phyloP scores from a whole-genome alignment of 2,888 invertebrate species.

The Hydropsyche betteni region DNA sequence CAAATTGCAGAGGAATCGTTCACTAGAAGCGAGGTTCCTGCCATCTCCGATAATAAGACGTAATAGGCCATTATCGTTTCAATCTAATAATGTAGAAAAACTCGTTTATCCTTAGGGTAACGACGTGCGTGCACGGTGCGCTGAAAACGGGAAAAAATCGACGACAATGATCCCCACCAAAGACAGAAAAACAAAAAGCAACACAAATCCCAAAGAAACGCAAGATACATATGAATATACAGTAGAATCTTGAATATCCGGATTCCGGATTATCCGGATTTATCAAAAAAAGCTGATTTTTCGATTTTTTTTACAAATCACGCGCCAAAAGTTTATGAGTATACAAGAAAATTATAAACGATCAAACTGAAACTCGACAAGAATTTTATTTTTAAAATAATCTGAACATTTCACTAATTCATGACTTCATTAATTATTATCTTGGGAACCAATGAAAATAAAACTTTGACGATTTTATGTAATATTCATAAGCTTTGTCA shows the following conservation, averaged over 20 bases:
- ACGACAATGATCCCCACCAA: not conserved
- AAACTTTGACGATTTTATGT: no score
- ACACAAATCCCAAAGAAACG: not conserved
- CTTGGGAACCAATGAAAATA: no score
- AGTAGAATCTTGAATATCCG: not conserved
- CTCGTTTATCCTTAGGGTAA: constrained; percentile 22
- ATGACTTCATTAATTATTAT: no score
- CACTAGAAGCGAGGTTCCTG: constrained; percentile 1
- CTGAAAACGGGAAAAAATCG: constrained; percentile 5
- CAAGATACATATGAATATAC: not conserved
- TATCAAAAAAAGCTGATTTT: no score
- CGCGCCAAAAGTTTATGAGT: no score
- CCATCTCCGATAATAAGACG: constrained; percentile 15
- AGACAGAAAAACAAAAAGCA: not conserved
- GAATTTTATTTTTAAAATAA: no score
- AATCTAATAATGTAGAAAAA: constrained; percentile 15
- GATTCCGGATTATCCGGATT: no score
- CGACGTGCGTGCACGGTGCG: constrained; percentile 9
- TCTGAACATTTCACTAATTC: no score
- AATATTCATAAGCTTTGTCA: no score
- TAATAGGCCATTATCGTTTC: constrained; percentile 2
- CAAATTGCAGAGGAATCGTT: constrained; percentile 13
- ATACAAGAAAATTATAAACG: no score
- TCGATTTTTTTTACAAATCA: no score
- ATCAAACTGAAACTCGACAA: no score